These are phyloP conservation scores for Limanda limanda DNA, from an alignment of 2,113 vertebrate species.

Conservation along the genomic window DNA sequence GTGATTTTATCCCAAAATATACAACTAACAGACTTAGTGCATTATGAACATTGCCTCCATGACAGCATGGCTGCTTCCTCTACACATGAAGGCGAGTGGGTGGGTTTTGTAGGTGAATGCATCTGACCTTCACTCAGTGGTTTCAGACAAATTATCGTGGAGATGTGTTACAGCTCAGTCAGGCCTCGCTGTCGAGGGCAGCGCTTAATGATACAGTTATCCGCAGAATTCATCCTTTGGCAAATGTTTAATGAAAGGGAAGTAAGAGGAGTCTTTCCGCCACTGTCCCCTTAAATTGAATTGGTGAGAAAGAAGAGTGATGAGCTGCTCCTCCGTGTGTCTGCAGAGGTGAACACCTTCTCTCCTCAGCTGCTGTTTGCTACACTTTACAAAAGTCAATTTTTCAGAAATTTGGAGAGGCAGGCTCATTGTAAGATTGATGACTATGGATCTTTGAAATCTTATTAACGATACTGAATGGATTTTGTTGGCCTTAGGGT, in stretches of 20 bases:
- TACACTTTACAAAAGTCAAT: constrained; percentile 68
- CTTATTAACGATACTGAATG: constrained; percentile 66
- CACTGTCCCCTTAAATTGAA: constrained; percentile 62
- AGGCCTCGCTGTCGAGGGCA: constrained; percentile 4
- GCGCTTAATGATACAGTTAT: constrained; percentile 50
- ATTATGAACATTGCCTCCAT: too few species aligned
- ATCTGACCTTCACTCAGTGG: constrained; percentile 63
- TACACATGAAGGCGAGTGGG: constrained; percentile 57
- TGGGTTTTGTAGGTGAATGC: constrained; percentile 41
- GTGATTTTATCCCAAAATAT: too few species aligned
- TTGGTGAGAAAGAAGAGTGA: constrained; percentile 65
- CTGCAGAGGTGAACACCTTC: constrained; percentile 57
- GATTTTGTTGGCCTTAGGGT: constrained; percentile 58
- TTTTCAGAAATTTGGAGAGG: constrained; percentile 68
- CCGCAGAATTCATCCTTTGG: constrained; percentile 38
- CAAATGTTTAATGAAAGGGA: constrained; percentile 64
- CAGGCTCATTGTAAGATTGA: constrained; percentile 71
- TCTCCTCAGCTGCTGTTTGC: constrained; percentile 57
- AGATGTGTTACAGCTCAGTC: constrained; percentile 39
- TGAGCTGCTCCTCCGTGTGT: constrained; percentile 56
- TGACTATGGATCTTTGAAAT: constrained; percentile 66
- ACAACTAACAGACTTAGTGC: too few species aligned
- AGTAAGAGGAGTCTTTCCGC: constrained; percentile 54
- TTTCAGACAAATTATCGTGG: constrained; percentile 43
- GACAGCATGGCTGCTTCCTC: neutral